Base-by-base conservation (phyloP, 1,140 invertebrate species). In the Amphibalanus amphitrite region DNA sequence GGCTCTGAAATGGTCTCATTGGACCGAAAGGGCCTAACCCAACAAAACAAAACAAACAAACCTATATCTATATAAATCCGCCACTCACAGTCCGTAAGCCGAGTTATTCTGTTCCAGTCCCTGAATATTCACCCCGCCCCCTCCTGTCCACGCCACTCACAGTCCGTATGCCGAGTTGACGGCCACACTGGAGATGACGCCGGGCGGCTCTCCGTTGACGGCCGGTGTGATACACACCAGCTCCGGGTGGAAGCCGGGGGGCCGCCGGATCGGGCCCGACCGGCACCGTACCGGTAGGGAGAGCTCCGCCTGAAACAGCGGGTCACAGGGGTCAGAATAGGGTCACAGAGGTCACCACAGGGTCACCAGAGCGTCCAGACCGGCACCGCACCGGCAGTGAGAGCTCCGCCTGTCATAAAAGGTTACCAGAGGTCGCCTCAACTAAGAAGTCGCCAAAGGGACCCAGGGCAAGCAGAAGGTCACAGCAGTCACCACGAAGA, bases 111-210 rank as follows among this genome's bases (percentile, higher is more conserved):
- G n/a, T n/a, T n/a, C n/a, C n/a, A n/a, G n/a, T n/a, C n/a, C n/a
- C n/a, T n/a, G n/a, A n/a, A n/a, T n/a, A n/a, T n/a, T n/a, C n/a
- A n/a, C n/a, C n/a, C n/a, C n/a, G n/a, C n/a, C n/a, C n/a, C n/a
- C n/a, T n/a, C n/a, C n/a, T n/a, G n/a, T n/a, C n/a, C n/a, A n/a
- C n/a, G n/a, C n/a, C n/a, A n/a, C n/a, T n/a, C n/a, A n/a, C 93
- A 99, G 84, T 80, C 94, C 94, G 83, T 95, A 97, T 30, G 91
- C 92, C 75, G 95, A 96, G 82, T 97, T 98, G 78, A 98, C 85
- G 76, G 89, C 89, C 76, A 98, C 86, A 72, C 92, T 88, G 72
- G 92, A 90, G 71, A 97, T 91, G 78, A 87, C 87, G 75, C 90
- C 89, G 38, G 91, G 87, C 69, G 88, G 84, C 79, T 90, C 89